Evolutionary conservation across 2,888 invertebrate genomes (phyloP).

Genomic region (Dexiosoma caninum): DNA sequence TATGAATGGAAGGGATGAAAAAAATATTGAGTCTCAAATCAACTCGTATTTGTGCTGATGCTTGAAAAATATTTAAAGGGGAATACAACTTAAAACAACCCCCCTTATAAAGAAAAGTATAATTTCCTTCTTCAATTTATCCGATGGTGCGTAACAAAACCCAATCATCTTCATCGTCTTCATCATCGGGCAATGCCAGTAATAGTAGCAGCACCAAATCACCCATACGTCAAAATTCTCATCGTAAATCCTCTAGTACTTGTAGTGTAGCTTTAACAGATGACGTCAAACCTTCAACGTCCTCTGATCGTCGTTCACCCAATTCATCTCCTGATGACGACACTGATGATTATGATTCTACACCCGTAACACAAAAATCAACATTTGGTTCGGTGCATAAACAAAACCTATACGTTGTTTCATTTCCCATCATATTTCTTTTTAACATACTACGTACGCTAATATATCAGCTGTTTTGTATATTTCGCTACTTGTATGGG

Average conservation of each 20-base stretch:
- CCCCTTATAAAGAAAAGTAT: background rate
- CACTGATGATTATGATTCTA: slow-evolving; percentile 67
- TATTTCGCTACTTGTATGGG: slow-evolving; percentile 90
- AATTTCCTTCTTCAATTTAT: slow-evolving; percentile 16
- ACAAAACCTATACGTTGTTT: slow-evolving; percentile 91
- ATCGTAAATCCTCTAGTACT: slow-evolving; percentile 75
- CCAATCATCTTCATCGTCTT: slow-evolving; percentile 74
- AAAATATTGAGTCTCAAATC: slow-evolving; percentile 22
- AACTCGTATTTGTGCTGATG: background rate
- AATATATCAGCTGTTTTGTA: slow-evolving; percentile 90
- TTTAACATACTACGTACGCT: slow-evolving; percentile 90
- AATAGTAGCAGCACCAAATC: slow-evolving; percentile 74
- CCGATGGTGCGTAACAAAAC: slow-evolving; percentile 78
- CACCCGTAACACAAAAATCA: slow-evolving; percentile 64
- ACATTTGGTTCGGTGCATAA: slow-evolving; percentile 87
- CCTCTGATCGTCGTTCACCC: slow-evolving; percentile 68
- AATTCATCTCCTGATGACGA: slow-evolving; percentile 73
- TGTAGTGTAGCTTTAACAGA: slow-evolving; percentile 75
- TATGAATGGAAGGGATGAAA: slow-evolving; percentile 12
- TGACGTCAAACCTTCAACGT: slow-evolving; percentile 69
- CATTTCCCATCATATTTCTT: slow-evolving; percentile 90
- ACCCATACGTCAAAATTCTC: slow-evolving; percentile 72
- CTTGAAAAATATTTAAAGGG: slow-evolving; percentile 27
- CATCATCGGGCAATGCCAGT: slow-evolving; percentile 70
- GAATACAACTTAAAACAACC: slow-evolving; percentile 23